phyloP scores from a whole-genome alignment of 2,113 vertebrate species.

The Entelurus aequoreus region DNA sequence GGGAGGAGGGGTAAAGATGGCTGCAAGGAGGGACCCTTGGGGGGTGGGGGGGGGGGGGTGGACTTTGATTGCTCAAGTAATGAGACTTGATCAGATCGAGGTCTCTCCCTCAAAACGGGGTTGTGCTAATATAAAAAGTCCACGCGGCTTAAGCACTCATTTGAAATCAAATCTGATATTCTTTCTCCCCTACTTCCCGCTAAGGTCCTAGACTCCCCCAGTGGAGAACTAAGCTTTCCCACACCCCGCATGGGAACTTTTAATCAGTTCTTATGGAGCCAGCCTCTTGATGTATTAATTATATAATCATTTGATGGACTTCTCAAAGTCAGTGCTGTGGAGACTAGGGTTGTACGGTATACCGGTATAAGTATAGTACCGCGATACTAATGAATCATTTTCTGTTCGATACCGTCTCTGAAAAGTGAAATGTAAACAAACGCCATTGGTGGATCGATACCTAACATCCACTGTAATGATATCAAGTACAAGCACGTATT shows the following conservation, averaged over 20 bases:
- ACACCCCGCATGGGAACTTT: conserved; percentile 62
- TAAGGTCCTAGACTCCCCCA: conserved; percentile 42
- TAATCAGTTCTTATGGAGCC: conserved; percentile 59
- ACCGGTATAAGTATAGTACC: no score
- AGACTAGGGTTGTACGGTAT: conserved; percentile 11
- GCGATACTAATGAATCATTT: no score
- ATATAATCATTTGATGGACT: conserved; percentile 52
- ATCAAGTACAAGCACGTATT: no score
- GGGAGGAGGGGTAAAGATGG: conserved; percentile 24
- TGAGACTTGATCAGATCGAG: conserved; percentile 73
- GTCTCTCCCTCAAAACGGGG: conserved; percentile 63
- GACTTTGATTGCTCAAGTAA: conserved; percentile 76
- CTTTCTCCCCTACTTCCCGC: conserved; percentile 60
- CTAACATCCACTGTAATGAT: no score
- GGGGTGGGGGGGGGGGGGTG: conserved; percentile 56
- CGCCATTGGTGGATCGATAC: no score
- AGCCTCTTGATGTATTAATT: conserved; percentile 62
- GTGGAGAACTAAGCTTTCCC: conserved; percentile 58
- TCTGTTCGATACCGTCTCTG: no score
- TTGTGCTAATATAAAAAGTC: conserved; percentile 68
- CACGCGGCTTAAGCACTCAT: conserved; percentile 65
- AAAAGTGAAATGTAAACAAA: no score
- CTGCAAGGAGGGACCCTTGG: conserved; percentile 49
- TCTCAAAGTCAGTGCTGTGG: conserved; percentile 42
- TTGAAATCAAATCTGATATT: conserved; percentile 71